Base-by-base conservation (phyloP, 2,888 invertebrate species). In the Anorthoa munda region DNA sequence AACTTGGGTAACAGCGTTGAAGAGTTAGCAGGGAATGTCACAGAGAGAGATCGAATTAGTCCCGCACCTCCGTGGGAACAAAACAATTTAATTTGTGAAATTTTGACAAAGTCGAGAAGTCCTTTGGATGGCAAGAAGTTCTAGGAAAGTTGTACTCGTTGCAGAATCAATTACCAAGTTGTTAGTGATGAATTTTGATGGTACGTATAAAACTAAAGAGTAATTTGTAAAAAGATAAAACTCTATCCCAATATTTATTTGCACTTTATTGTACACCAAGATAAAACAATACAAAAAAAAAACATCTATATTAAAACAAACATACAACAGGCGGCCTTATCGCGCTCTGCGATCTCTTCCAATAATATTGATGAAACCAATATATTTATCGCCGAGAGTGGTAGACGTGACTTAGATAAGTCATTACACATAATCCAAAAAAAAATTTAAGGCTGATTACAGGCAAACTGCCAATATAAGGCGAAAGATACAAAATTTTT, bases 1-100 rank as follows among this genome's bases (percentile, higher is more conserved):
- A 86, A 87, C 88, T 83, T 80, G 45, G 65, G 46, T 81, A 85
- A 83, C 72, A 65, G 58, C 26, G 88, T 83, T 81, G 81, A 79
- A 65, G 87, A 88, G 86, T 89, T 87, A 26, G 55, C 76, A 31
- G 66, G 60, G 70, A 82, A 85, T 81, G 88, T 82, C 89, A 81
- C 81, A 72, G 72, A 55, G 72, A 77, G 68, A 79, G 77, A 88
- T 89, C 77, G 79, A 86, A 89, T 88, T 89, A 89, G 65, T 77
- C 11, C 53, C 60, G 68, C 58, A 79, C 70, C 87, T 74, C 79
- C 66, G 75, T 66, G 70, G 72, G 45, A 71, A 66, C 63, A 66
- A 68, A 82, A 83, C 75, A 79, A 84, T 87, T 82, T 76, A 87
- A 89, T 84, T 81, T 79, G 69, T 73, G 74, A 75, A 77, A 80